Base-by-base conservation (phyloP, 2,797 vertebrate genomes). In the Helicolenus hilgendorfi region DNA sequence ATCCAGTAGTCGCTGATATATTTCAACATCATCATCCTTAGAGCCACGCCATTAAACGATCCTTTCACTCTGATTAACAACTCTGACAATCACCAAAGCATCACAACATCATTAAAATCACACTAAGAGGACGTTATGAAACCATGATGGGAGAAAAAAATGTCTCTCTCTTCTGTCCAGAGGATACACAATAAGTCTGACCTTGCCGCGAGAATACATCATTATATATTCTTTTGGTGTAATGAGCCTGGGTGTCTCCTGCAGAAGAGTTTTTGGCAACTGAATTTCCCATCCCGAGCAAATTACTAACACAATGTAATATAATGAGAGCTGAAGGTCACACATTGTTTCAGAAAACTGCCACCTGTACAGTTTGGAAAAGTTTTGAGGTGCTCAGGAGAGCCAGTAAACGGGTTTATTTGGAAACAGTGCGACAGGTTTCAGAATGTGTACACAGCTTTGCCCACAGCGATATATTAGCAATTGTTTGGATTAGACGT, bases 311-410 rank as follows among this genome's bases (percentile, higher is more conserved):
- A 63, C 76, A 59, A 59, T 18, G 22, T 69, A 31, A 74, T 85
- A 55, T 86, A 85, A 91, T 67, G 86, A 84, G 68, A 78, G 38
- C 84, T 88, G 89, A 91, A 93, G 92, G 93, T 93, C 89, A 89
- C n/a, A 3, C 15, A 73, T 53, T 55, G 73, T 92, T 88, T 74
- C 70, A 80, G 35, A 62, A 75, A 82, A 77, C 55, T 76, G 67
- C 26, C 76, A 84, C 77, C 29, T 83, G 78, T 64, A 74, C 69
- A 77, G 68, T 75, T 70, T 83, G 55, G 65, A 71, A 77, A 89
- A 80, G 81, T 84, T 85, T 63, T 9, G 68, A 81, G 80, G 74
- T 78, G 53, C 60, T 67, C 53, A 3, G 35, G 63, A 27, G 64
- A 81, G 69, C 13, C 56, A 53, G 72, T 59, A 72, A 63, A 73